Conservation (phyloP, 2,797 vertebrate genomes). For the Furcifer pardalis region DNA sequence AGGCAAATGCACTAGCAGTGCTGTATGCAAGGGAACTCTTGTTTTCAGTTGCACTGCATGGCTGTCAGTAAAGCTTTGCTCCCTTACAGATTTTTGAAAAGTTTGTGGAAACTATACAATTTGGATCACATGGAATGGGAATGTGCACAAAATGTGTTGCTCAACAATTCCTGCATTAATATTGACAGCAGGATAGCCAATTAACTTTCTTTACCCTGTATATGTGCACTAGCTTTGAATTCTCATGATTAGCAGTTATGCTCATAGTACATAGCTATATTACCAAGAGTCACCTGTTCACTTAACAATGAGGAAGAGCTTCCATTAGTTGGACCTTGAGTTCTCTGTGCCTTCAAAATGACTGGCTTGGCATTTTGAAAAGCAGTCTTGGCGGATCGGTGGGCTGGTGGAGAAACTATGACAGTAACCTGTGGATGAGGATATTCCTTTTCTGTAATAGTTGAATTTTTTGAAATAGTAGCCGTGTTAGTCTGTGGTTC, state of each 20-base stretch:
- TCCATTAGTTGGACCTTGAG: not conserved
- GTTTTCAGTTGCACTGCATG: not conserved
- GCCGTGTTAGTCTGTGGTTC: no score
- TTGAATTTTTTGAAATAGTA: no score
- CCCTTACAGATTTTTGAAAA: not conserved
- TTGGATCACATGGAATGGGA: not conserved
- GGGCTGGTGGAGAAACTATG: not conserved
- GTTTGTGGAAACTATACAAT: not conserved
- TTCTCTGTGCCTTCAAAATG: not conserved
- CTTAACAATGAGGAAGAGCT: not conserved
- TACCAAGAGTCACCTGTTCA: not conserved
- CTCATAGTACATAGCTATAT: accelerated
- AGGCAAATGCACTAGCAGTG: not conserved
- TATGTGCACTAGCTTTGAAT: not conserved
- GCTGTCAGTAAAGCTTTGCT: no score
- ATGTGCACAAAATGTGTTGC: not conserved
- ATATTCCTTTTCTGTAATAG: no score
- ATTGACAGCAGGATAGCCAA: no score
- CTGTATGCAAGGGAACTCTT: not conserved
- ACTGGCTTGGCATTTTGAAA: not conserved
- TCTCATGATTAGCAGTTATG: not conserved
- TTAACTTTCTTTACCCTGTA: accelerated
- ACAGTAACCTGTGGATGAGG: no score
- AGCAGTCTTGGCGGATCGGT: not conserved
- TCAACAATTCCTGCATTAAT: not conserved